These are phyloP conservation scores for Martes flavigula DNA, from an alignment of 2,797 vertebrate species.

Conservation along the genomic window DNA sequence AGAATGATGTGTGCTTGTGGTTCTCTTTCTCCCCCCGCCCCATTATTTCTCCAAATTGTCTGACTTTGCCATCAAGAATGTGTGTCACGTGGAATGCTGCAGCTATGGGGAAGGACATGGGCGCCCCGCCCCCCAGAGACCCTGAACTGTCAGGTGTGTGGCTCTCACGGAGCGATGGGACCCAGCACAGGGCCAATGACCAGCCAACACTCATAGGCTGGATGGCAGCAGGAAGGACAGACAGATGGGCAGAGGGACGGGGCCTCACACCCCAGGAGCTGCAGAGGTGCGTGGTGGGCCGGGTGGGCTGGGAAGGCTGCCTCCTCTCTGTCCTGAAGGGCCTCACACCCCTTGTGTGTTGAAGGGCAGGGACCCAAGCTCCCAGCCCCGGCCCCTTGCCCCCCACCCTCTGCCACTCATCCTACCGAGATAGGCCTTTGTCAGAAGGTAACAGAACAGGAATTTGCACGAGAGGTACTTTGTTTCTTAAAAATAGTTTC, in stretches of 20 bases:
- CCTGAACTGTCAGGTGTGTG: not conserved
- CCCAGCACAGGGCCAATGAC: not conserved
- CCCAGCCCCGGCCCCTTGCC: not conserved
- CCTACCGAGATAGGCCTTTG: constrained; percentile 67
- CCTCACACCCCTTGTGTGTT: fast-evolving
- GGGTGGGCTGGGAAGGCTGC: not conserved
- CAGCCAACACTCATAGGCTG: not conserved
- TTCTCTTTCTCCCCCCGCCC: too few relatives aligned
- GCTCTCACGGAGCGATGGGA: not conserved
- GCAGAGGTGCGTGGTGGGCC: not conserved
- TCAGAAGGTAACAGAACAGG: constrained; percentile 74
- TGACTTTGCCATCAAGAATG: not conserved
- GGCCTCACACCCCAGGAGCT: too few relatives aligned
- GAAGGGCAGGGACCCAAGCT: not conserved
- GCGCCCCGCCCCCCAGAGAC: not conserved
- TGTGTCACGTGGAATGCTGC: too few relatives aligned
- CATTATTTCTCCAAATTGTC: not conserved
- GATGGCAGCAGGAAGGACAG: not conserved
- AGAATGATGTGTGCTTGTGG: not conserved
- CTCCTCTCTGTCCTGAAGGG: not conserved
- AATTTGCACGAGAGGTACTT: constrained; percentile 74
- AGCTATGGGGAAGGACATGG: not conserved
- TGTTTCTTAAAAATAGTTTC: constrained; percentile 57
- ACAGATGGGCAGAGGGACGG: not conserved
- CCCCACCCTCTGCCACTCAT: not conserved